A percentile compares a stretch with the other conserved stretches of the same genome.
Evolutionary conservation across 2,113 vertebrate species (phyloP).

Genomic region (Vulpes ferrilata): DNA sequence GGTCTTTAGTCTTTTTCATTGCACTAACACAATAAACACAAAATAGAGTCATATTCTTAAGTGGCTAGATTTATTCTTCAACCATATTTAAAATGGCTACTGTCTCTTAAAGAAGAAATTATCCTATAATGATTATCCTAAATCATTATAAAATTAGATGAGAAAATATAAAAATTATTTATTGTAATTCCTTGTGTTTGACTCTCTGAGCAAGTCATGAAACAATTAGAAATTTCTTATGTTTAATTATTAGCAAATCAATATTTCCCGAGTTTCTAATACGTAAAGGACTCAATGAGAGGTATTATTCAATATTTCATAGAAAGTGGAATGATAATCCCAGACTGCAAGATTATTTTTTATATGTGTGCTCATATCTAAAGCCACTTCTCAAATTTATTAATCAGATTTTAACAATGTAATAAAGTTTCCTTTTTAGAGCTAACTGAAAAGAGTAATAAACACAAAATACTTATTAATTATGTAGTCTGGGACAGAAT

Average conservation of each 20-base stretch:
- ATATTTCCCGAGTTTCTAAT: background rate
- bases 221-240: background rate
- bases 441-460: background rate
- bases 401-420: background rate
- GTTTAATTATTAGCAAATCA: slow-evolving; percentile 40
- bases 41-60: background rate
- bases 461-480: slow-evolving; percentile 17
- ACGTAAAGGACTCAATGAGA: background rate
- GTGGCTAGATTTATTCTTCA: background rate
- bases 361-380: background rate
- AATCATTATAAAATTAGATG: slow-evolving; percentile 6
- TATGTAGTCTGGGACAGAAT: background rate
- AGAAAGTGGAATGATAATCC: background rate
- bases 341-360: background rate
- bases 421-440: slow-evolving; percentile 2
- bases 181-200: background rate
- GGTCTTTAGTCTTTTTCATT: slow-evolving; percentile 10
- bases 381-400: slow-evolving; percentile 15
- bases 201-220: background rate
- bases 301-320: background rate
- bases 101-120: slow-evolving; percentile 29
- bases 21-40: background rate
- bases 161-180: slow-evolving; percentile 12
- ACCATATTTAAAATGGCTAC: background rate
- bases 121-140: background rate